Evolutionary conservation across 1,140 invertebrate species (phyloP).

Genomic region (Doryteuthis pealeii): DNA sequence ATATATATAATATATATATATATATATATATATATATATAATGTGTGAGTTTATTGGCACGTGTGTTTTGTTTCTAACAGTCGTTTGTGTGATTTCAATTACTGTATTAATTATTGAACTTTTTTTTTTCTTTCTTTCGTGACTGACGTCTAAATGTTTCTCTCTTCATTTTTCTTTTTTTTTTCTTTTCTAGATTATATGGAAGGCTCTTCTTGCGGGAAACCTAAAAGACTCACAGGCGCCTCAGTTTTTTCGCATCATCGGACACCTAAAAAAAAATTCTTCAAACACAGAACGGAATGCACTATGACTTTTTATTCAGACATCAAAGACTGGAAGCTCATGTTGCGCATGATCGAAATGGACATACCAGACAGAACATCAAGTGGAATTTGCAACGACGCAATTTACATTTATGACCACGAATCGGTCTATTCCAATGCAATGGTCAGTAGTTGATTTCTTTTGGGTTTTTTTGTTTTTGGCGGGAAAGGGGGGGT

Average conservation of each 20-base stretch:
- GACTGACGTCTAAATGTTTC: background rate
- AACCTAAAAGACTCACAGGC: slow-evolving; percentile 45
- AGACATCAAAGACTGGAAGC: slow-evolving; percentile 46
- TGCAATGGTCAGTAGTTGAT: slow-evolving; percentile 41
- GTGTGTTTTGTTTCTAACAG: too few species aligned
- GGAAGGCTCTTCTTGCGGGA: slow-evolving; percentile 46
- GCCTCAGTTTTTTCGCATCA: slow-evolving; percentile 52
- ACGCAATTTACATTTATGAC: slow-evolving; percentile 56
- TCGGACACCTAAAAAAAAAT: slow-evolving; percentile 22
- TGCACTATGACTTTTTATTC: slow-evolving; percentile 52
- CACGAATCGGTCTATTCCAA: slow-evolving; percentile 37
- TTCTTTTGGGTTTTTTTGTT: background rate
- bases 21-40: too few species aligned
- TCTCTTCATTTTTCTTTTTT: slow-evolving; percentile 10
- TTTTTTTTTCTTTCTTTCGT: too few species aligned
- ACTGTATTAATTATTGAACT: too few species aligned
- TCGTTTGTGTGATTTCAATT: too few species aligned
- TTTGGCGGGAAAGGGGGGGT: too few species aligned
- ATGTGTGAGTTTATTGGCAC: too few species aligned
- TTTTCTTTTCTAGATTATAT: slow-evolving; percentile 52
- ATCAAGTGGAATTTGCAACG: slow-evolving; percentile 47
- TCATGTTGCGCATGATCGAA: slow-evolving; percentile 50
- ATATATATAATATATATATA: too few species aligned
- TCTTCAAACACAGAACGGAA: slow-evolving; percentile 39
- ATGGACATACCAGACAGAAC: slow-evolving; percentile 52